Evolutionary conservation across 1,140 invertebrate species (phyloP), one percentile per base, ranked within the genome.

Genomic region (Eurosta solidaginis): DNA sequence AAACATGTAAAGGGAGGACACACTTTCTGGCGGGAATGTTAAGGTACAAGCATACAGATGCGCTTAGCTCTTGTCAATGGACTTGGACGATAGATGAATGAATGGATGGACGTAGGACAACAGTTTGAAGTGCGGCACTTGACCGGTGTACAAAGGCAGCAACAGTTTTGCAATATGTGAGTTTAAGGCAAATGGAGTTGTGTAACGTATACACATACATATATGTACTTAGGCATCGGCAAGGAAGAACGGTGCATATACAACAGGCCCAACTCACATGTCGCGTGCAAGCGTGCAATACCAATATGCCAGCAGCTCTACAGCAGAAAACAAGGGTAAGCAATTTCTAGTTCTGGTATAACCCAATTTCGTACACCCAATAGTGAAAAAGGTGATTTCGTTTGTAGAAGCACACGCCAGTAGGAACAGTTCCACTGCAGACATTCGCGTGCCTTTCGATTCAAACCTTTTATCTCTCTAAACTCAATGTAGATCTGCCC

Each of bases 51-150:
- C n/a, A n/a, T 5, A 25, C 59, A 40, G 36, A 22, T 36, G 22
- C 59, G 36, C 20, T n/a, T 14, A 52, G 59, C 59, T n/a, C n/a
- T 68, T 68, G 59, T 68, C 59, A 68, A 68, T 68, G 59, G 59
- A 68, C 59, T 20, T 36, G 59, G n/a, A 40, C 59, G 59, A 68
- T 40, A 33, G 59, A 68, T 68, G 59, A 33, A 68, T 33, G 29
- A 40, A 68, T 40, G 59, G 59, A 68, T 68, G 59, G 59, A 68
- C 59, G 29, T 20, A 68, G 59, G 59, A 68, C 59, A 68, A 33
- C 59, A 22, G 7, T 40, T 68, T 36, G 59, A 68, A 68, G 59
- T 68, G 59, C 59, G 59, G 40, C 59, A 68, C 33, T 68, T 68
- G 59, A 68, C n/a, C 59, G 59, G 59, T 33, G 33, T n/a, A 33